Conservation (phyloP, 2,888 invertebrate species). For the Hirtodrosophila trivittata region DNA sequence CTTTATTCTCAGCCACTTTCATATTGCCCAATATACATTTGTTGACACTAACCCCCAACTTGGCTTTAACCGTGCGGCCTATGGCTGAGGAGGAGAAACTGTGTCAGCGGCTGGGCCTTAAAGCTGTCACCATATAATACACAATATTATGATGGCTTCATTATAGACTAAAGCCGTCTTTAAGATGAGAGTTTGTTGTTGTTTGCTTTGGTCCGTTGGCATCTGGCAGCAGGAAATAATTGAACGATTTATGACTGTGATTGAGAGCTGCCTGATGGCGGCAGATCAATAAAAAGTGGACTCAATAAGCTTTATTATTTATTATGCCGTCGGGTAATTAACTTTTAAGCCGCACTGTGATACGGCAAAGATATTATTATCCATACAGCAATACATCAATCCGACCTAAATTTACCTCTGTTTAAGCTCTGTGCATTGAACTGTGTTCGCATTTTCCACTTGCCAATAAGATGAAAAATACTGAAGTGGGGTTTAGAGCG, state of each 20-base stretch:
- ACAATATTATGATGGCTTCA: conserved; percentile 48
- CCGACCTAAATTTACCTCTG: conserved; percentile 33
- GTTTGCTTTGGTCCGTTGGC: conserved; percentile 14
- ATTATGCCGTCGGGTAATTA: conserved; percentile 33
- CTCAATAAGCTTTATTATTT: conserved; percentile 46
- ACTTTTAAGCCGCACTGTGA: conserved; percentile 29
- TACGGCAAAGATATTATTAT: no score
- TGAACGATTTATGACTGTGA: conserved; percentile 58
- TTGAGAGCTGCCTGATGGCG: conserved; percentile 20
- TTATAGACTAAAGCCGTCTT: conserved; percentile 35
- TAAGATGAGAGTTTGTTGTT: conserved; percentile 21
- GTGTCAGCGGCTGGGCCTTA: conserved; percentile 57
- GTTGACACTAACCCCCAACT: conserved; percentile 34
- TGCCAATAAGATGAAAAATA: conserved; percentile 10
- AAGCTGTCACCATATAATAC: conserved; percentile 61
- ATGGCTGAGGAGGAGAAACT: conserved; percentile 21
- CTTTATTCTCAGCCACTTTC: conserved; percentile 58
- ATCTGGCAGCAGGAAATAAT: conserved; percentile 43
- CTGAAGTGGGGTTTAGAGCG: conserved; percentile 4
- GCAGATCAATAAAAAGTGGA: conserved; percentile 31
- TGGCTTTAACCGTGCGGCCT: neutral
- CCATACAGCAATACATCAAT: conserved; percentile 17
- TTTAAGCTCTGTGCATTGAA: neutral
- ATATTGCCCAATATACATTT: conserved; percentile 64
- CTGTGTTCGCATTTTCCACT: conserved; percentile 27